Percentiles rank a stretch among this genome's conserved stretches.
phyloP scores from a whole-genome alignment of 2,797 vertebrate species.

The Picus viridis region DNA sequence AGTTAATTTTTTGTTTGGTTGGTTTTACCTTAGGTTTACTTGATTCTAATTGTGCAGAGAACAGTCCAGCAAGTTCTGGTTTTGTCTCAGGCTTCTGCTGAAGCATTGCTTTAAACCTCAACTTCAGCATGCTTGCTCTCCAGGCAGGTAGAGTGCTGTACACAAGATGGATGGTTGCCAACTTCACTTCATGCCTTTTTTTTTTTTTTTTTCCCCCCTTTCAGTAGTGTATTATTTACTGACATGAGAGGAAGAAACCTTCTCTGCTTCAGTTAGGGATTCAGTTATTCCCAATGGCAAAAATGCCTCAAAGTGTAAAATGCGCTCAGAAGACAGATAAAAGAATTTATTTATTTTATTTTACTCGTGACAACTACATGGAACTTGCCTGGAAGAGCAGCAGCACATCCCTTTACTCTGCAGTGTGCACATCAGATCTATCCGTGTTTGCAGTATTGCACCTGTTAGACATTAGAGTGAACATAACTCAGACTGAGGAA shows the following conservation, averaged over 20 bases:
- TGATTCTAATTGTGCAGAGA: neutral
- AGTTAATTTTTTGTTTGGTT: neutral
- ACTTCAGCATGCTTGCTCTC: neutral
- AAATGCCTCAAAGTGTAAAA: conserved; percentile 37
- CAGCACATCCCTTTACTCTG: neutral
- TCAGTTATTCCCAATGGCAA: conserved; percentile 16
- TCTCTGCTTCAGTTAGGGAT: neutral
- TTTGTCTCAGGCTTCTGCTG: neutral
- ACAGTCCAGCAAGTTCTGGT: neutral
- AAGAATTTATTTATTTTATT: neutral
- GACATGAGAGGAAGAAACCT: neutral
- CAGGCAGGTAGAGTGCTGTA: neutral
- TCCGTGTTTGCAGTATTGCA: neutral
- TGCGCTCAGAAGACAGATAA: conserved; percentile 9
- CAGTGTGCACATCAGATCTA: neutral
- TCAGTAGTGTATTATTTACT: conserved; percentile 7
- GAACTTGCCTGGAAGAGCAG: neutral
- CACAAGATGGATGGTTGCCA: neutral
- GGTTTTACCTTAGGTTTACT: neutral
- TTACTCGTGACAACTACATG: neutral
- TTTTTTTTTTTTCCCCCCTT: neutral
- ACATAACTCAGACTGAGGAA: neutral
- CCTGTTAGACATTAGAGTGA: conserved; percentile 44
- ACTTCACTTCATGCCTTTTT: neutral
- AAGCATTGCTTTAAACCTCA: neutral